Conservation (phyloP, 2,888 invertebrate species). For the Kuschelorhynchus macadamiae region DNA sequence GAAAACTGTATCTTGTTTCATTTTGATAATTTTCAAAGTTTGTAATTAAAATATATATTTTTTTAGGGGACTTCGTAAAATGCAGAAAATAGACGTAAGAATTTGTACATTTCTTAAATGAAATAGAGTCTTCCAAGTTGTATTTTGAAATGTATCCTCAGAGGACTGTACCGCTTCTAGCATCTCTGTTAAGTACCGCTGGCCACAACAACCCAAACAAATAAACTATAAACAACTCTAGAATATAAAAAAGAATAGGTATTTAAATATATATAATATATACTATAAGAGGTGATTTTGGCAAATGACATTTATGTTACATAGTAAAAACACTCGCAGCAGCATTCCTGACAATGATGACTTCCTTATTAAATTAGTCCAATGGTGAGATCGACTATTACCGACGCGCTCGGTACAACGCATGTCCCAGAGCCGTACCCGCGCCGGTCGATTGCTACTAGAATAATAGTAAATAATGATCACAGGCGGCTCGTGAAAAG, state of each 20-base stretch:
- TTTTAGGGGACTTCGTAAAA: too few relatives aligned
- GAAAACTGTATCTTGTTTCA: too few relatives aligned
- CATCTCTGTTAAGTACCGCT: conserved; percentile 24
- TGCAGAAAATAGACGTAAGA: too few relatives aligned
- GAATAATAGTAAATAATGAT: conserved; percentile 23
- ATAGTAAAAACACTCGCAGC: conserved; percentile 61
- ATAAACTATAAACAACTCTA: conserved; percentile 28
- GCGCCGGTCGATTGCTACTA: conserved; percentile 14
- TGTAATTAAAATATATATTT: too few relatives aligned
- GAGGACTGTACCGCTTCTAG: not conserved
- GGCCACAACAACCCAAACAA: conserved; percentile 26
- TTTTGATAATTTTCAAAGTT: too few relatives aligned
- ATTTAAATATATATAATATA: conserved; percentile 57
- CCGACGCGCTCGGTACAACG: not conserved
- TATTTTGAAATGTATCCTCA: not conserved
- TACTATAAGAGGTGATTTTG: conserved; percentile 66
- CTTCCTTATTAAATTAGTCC: conserved; percentile 3
- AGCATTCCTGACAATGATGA: conserved; percentile 16
- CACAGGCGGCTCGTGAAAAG: conserved; percentile 37
- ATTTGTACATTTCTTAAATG: too few relatives aligned
- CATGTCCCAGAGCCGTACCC: conserved; percentile 4
- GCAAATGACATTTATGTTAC: conserved; percentile 71
- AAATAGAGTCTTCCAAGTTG: too few relatives aligned
- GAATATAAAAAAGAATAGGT: conserved; percentile 35
- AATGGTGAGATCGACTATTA: conserved; percentile 28